Evolutionary conservation across 2,113 vertebrate species (phyloP), one percentile per base, ranked within the genome.

Genomic region (Heteronetta atricapilla): DNA sequence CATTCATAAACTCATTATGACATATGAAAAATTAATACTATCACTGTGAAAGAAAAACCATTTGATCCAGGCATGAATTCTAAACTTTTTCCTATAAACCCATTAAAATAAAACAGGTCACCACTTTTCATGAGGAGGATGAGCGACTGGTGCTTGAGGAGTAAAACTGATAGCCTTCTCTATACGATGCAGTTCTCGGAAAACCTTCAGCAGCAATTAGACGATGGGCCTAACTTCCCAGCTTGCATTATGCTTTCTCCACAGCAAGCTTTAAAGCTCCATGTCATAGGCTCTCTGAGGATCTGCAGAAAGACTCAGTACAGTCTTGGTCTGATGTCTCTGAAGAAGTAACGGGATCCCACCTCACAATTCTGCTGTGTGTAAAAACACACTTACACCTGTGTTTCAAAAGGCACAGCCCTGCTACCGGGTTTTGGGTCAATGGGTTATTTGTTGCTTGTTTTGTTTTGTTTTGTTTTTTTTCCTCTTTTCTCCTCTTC

Each of bases 41-140:
- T 19, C 46, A 34, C 66, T 53, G 52, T 64, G 64, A 85, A 94
- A 93, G 79, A 84, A 94, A 96, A 95, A 75, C 18, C 75, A 90
- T 81, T 95, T 95, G 74, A 91, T 87, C 63, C 89, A 91, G 76
- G 77, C 29, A 53, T 8, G 8, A 93, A 91, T 82, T 91, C 68
- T 75, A 76, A 93, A 77, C 46, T n/a, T 79, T 34, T 66, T 80
- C 60, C 59, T 67, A 85, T 40, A 84, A 92, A 93, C 20, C 38
- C n/a, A 86, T 78, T 95, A 92, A 85, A 97, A 93, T 59, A 40
- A 74, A 94, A 84, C 52, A 42, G 52, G 76, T 88, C 63, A 48
- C 26, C 69, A 63, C 68, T 82, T 78, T 58, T 88, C 77, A 66
- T 26, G 38, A 88, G 59, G n/a, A 76, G 42, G 31, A 68, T 66